A percentile compares a stretch with the other conserved stretches of the same genome.
Evolutionary conservation across 2,113 vertebrate genomes (phyloP).

Genomic region (Triplophysa rosa): DNA sequence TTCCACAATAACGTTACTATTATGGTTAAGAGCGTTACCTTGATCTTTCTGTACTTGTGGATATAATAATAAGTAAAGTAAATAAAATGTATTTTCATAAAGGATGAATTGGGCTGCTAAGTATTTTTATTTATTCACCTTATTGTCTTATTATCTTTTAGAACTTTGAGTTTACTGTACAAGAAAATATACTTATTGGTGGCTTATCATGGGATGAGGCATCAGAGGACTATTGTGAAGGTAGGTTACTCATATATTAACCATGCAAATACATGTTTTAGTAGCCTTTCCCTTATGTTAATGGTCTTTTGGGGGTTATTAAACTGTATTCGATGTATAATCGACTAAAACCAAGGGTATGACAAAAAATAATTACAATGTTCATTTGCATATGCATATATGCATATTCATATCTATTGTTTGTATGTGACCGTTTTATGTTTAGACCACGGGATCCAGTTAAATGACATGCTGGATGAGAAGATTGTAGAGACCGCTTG

Average conservation of each 20-base stretch:
- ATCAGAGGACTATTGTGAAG: slow-evolving; percentile 60
- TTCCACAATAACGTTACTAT: no score
- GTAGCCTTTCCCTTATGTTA: neutral
- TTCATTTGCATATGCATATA: no score
- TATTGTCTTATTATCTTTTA: slow-evolving; percentile 60
- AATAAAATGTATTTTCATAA: no score
- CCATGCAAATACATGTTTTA: neutral
- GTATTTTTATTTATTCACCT: neutral
- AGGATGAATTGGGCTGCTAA: no score
- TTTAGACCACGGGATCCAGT: slow-evolving; percentile 62
- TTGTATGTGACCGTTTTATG: neutral
- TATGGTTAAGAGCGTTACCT: no score
- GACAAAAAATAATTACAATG: neutral
- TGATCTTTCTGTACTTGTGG: neutral
- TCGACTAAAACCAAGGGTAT: neutral
- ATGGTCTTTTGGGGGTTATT: no score
- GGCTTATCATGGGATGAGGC: slow-evolving; percentile 82
- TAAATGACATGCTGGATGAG: slow-evolving; percentile 87
- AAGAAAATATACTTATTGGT: slow-evolving; percentile 82
- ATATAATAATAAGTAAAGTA: no score
- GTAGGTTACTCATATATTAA: neutral
- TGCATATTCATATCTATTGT: neutral
- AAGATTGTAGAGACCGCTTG: slow-evolving; percentile 79
- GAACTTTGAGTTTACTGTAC: slow-evolving; percentile 84
- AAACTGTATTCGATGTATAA: neutral